Evolutionary conservation across 2,113 vertebrate species (phyloP).

Genomic region (Coptodon bakossiorum): DNA sequence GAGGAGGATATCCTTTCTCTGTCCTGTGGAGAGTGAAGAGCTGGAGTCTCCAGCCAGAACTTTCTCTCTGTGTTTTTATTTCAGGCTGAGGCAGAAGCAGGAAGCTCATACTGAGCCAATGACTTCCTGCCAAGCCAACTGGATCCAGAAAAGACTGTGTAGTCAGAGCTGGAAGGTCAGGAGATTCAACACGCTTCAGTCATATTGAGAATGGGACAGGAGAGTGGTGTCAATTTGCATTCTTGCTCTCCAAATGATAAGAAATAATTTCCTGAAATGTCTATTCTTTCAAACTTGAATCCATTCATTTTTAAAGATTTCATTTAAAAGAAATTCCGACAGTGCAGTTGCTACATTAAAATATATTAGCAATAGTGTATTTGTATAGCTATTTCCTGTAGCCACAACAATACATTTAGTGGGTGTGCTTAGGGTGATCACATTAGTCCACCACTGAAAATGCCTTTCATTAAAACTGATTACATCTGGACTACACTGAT

Average conservation of each 20-base stretch:
- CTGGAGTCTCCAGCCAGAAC: neutral
- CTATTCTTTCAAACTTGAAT: neutral
- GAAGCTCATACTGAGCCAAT: constrained; percentile 83
- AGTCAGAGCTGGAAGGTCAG: neutral
- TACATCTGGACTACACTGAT: neutral
- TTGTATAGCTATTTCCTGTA: neutral
- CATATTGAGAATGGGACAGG: neutral
- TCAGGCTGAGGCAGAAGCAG: constrained; percentile 62
- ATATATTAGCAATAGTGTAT: neutral
- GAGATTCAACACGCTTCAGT: neutral
- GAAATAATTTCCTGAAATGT: neutral
- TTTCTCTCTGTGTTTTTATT: constrained; percentile 7
- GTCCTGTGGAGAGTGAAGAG: neutral
- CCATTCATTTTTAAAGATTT: neutral
- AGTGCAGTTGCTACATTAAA: neutral
- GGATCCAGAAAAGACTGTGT: constrained; percentile 33
- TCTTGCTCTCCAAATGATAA: neutral
- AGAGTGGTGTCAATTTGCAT: neutral
- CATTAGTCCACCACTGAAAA: neutral
- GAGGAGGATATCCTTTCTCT: constrained; percentile 12
- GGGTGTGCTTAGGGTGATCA: neutral
- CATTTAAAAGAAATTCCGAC: neutral
- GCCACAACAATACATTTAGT: neutral
- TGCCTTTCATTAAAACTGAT: neutral
- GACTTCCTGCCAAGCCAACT: constrained; percentile 82